phyloP scores from a whole-genome alignment of 2,888 invertebrate genomes.

The Lasioglossum villosulum region DNA sequence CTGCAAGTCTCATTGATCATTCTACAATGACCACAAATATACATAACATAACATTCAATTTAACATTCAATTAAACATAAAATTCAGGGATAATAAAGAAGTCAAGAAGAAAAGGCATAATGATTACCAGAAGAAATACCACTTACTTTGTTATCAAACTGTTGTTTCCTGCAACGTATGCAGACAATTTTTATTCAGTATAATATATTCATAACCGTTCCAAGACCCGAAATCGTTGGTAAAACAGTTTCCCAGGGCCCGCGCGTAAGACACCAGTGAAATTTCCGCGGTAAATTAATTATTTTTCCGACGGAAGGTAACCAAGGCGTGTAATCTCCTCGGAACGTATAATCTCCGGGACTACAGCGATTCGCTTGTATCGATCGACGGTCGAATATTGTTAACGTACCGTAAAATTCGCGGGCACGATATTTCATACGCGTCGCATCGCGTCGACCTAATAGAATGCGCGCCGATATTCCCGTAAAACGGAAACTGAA shows the following conservation, averaged over 20 bases:
- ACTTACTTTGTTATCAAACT: no score
- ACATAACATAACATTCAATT: no score
- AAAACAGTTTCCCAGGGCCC: neutral
- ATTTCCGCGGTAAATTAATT: neutral
- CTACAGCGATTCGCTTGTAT: neutral
- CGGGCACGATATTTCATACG: conserved; percentile 7
- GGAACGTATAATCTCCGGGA: neutral
- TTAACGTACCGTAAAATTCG: conserved; percentile 11
- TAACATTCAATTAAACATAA: no score
- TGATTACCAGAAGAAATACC: no score
- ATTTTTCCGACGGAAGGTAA: neutral
- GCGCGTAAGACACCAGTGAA: neutral
- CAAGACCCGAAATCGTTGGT: neutral
- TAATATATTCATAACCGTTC: neutral
- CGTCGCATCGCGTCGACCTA: neutral
- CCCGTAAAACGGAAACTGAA: conserved; percentile 18
- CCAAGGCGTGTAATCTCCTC: neutral
- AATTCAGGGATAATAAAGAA: no score
- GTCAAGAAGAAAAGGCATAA: no score
- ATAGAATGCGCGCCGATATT: neutral
- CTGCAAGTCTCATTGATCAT: no score
- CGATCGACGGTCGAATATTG: neutral
- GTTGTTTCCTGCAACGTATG: no score
- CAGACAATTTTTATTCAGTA: neutral
- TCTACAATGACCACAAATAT: no score